Percentiles rank a stretch among this genome's conserved stretches.
Evolutionary conservation across 1,140 invertebrate species (phyloP).

Genomic region (Marisa cornuarietis): DNA sequence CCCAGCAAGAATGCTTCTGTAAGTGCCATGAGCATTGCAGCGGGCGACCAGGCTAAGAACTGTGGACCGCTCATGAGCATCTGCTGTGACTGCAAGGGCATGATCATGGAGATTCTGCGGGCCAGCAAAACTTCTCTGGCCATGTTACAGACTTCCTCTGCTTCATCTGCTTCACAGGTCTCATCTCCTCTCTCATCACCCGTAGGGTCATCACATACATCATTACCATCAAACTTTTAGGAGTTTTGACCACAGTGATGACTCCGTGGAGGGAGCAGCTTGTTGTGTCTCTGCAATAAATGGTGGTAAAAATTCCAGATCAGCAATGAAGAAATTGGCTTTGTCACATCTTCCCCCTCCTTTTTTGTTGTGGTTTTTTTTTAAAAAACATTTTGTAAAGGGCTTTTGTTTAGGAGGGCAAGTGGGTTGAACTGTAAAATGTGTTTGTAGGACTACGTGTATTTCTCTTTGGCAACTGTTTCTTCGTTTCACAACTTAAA

Average conservation of each 20-base stretch:
- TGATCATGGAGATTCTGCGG: slow-evolving; percentile 91
- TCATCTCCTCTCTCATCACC: background rate
- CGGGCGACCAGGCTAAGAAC: slow-evolving; percentile 67
- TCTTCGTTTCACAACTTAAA: background rate
- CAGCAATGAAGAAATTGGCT: background rate
- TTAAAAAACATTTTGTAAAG: background rate
- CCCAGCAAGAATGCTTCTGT: slow-evolving; percentile 36
- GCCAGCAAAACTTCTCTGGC: slow-evolving; percentile 55
- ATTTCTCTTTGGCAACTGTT: background rate
- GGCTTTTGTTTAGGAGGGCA: background rate
- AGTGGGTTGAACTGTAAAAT: background rate
- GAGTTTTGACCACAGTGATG: too few relatives aligned
- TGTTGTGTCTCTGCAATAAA: background rate
- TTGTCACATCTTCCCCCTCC: background rate
- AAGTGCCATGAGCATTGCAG: slow-evolving; percentile 56
- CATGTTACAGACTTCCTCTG: slow-evolving; percentile 1
- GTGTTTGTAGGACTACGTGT: too few relatives aligned
- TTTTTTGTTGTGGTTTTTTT: background rate
- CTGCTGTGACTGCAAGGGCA: slow-evolving; percentile 92
- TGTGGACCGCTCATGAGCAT: slow-evolving; percentile 86
- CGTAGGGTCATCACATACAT: slow-evolving; percentile 3
- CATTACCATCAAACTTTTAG: background rate
- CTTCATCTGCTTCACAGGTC: background rate
- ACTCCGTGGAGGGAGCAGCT: background rate
- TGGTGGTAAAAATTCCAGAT: background rate